Evolutionary conservation across 1,140 invertebrate genomes (phyloP).

Genomic region (Pseudomyrmex dendroicus): DNA sequence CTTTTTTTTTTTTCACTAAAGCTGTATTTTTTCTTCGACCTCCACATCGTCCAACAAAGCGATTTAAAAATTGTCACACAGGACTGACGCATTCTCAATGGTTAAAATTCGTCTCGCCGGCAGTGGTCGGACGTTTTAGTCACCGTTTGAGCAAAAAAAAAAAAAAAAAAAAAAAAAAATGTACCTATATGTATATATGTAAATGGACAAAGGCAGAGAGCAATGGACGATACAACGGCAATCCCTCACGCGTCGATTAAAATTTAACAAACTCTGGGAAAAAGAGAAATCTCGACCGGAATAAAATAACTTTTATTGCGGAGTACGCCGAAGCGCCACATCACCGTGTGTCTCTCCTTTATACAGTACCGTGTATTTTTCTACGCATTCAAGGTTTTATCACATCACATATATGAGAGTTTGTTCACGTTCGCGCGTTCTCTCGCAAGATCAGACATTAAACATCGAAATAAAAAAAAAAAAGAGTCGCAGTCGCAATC

Average conservation of each 20-base stretch:
- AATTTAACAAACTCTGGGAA: slow-evolving; percentile 56
- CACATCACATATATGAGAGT: background rate
- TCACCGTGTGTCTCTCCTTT: background rate
- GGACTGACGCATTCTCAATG: slow-evolving; percentile 15
- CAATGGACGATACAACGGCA: background rate
- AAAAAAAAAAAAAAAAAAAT: too few species aligned
- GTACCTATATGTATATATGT: too few species aligned
- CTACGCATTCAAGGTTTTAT: slow-evolving; percentile 22
- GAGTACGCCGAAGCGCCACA: background rate
- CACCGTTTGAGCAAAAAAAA: slow-evolving; percentile 16
- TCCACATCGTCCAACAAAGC: background rate
- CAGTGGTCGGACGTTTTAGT: background rate
- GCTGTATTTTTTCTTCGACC: slow-evolving; percentile 33
- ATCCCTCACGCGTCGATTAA: slow-evolving; percentile 44
- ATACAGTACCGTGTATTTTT: slow-evolving; percentile 34
- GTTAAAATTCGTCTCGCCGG: slow-evolving; percentile 24
- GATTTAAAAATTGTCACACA: slow-evolving; percentile 50
- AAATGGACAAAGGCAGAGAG: background rate
- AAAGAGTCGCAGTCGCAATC: background rate
- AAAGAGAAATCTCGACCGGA: slow-evolving; percentile 19
- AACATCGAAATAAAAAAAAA: slow-evolving; percentile 61
- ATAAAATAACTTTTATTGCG: slow-evolving; percentile 35
- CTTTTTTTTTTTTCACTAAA: background rate
- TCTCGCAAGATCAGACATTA: slow-evolving; percentile 65
- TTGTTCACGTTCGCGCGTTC: background rate